Conservation (phyloP, 2,113 vertebrate genomes). For the Pontoporia blainvillei region DNA sequence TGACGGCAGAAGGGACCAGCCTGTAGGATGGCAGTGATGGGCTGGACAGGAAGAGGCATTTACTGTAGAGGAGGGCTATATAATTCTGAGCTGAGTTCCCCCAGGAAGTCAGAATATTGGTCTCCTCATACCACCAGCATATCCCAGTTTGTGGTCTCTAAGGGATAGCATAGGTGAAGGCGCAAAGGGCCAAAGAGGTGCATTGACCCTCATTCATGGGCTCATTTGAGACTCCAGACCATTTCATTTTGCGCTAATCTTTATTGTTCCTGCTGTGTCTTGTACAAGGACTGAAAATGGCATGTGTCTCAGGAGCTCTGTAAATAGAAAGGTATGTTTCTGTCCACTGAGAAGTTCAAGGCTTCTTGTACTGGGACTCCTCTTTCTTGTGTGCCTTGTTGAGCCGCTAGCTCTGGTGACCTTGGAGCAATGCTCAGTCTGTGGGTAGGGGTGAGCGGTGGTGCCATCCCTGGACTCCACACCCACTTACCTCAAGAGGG, state of each 20-base stretch:
- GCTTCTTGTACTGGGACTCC: neutral
- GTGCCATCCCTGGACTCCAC: neutral
- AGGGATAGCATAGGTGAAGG: neutral
- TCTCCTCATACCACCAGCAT: neutral
- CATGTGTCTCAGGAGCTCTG: neutral
- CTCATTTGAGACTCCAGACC: neutral
- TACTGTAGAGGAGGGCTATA: neutral
- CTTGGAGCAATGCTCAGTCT: neutral
- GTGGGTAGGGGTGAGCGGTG: neutral
- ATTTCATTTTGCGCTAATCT: neutral
- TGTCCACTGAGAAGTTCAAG: neutral
- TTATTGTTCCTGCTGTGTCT: neutral
- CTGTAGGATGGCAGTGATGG: neutral
- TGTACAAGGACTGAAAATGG: neutral
- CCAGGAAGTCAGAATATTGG: neutral
- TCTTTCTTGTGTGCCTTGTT: accelerated
- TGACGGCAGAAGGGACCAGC: neutral
- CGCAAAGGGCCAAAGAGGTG: neutral
- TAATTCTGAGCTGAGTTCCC: neutral
- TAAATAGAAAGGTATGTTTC: neutral
- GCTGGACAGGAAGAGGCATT: neutral
- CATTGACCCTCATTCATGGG: neutral
- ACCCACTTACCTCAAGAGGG: neutral
- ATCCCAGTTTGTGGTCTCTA: neutral
- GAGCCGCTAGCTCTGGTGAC: neutral